These are phyloP conservation scores for Drosophila emarginata DNA, from an alignment of 2,888 invertebrate genomes.

Conservation along the genomic window DNA sequence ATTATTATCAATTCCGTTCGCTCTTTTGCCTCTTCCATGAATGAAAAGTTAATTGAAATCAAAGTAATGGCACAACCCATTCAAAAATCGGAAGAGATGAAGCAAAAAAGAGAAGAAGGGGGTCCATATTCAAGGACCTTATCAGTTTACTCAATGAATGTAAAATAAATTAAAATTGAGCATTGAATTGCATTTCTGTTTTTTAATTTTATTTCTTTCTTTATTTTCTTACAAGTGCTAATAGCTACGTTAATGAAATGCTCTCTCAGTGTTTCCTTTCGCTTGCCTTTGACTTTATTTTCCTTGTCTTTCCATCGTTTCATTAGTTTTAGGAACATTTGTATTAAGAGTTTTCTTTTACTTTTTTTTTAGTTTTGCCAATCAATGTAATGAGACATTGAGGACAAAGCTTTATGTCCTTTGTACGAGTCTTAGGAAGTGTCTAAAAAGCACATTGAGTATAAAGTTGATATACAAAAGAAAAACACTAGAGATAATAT, in stretches of 20 bases:
- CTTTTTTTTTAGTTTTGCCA: conserved; percentile 19
- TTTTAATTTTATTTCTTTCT: conserved; percentile 4
- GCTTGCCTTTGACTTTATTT: background rate
- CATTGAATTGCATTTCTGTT: conserved; percentile 54
- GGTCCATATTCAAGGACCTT: conserved; percentile 40
- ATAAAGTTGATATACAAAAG: too few species aligned
- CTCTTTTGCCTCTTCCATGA: conserved; percentile 48
- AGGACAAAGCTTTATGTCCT: background rate
- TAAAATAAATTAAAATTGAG: conserved; percentile 70
- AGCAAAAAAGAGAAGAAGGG: background rate
- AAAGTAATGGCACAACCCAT: conserved; percentile 66
- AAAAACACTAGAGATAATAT: too few species aligned
- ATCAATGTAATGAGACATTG: conserved; percentile 60
- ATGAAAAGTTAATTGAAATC: conserved; percentile 78
- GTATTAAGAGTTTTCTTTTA: conserved; percentile 37
- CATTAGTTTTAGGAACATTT: conserved; percentile 61
- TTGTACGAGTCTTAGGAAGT: too few species aligned
- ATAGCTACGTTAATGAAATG: conserved; percentile 72
- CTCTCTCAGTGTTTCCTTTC: conserved; percentile 30
- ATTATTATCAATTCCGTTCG: conserved; percentile 62
- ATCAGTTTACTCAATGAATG: conserved; percentile 69
- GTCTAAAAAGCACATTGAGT: too few species aligned
- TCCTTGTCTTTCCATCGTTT: conserved; percentile 27
- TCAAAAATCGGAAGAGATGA: conserved; percentile 27
- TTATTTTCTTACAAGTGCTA: conserved; percentile 55